Base-by-base conservation (phyloP, 2,888 invertebrate genomes). In the Zygothrica quintamaculata region DNA sequence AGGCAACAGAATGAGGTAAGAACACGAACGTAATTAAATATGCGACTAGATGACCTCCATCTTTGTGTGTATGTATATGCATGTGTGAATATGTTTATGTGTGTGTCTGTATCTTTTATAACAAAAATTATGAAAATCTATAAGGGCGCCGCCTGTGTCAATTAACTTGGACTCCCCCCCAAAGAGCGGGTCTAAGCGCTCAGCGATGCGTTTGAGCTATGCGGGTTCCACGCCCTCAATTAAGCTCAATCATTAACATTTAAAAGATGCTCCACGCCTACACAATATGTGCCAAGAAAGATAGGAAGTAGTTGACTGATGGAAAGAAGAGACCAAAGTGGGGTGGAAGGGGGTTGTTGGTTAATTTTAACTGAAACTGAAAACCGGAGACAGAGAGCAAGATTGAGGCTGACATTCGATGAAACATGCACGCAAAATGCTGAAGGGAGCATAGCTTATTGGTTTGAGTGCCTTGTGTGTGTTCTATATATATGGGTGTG, bases 381-480 rank as follows among this genome's bases (percentile, higher is more conserved):
- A 47, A 39, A 53, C 34, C 34, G 11, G 34, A 4, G 12, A 40
- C 59, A 44, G 34, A 40, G 34, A 55, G 65, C 55, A 56, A 76
- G 73, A 78, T 67, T 78, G 65, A 43, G 73, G 52, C 79, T 79
- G 84, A 77, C 79, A 70, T 47, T 61, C 29, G 71, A 51, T 37
- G 39, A 29, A 43, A 22, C 33, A 53, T 53, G 44, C 25, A 56
- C 50, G 67, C 56, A 62, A 77, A 84, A 84, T 84, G 77, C 84
- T 80, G 80, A 80, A 80, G 77, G 75, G 75, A 70, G 84, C 84
- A 84, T 80, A 80, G n/a, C n/a, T n/a, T n/a, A n/a, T n/a, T n/a
- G n/a, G n/a, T n/a, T n/a, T n/a, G n/a, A n/a, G n/a, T n/a, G n/a
- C n/a, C n/a, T n/a, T n/a, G n/a, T n/a, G n/a, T n/a, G n/a, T n/a